phyloP scores from a whole-genome alignment of 2,113 vertebrate species.

The Atlantisia rogersi region DNA sequence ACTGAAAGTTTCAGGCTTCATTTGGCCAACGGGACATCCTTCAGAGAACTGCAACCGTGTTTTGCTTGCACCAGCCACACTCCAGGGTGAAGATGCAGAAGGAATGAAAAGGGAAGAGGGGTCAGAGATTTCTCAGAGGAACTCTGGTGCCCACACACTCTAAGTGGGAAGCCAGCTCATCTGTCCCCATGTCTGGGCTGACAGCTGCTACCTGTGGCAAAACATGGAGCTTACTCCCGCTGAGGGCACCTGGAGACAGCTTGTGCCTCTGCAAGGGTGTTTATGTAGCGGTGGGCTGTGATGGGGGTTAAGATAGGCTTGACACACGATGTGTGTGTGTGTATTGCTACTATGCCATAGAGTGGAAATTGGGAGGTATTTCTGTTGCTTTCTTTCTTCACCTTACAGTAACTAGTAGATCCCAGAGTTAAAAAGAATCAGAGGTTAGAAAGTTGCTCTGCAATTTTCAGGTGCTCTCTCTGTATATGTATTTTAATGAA shows the following conservation, averaged over 20 bases:
- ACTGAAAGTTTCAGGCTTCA: background rate
- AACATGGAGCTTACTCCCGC: accelerated
- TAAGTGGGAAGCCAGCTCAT: background rate
- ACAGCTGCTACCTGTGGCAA: background rate
- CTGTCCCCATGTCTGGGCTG: accelerated
- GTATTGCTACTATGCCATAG: background rate
- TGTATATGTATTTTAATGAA: background rate
- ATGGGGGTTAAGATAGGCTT: background rate
- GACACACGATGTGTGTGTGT: background rate
- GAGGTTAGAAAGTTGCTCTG: background rate
- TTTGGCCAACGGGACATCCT: background rate
- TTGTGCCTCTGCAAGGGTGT: background rate
- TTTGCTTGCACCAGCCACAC: background rate
- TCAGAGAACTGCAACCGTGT: background rate
- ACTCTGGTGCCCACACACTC: background rate
- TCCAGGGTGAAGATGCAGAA: background rate
- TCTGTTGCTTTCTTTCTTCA: background rate
- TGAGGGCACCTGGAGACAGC: accelerated
- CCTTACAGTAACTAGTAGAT: background rate
- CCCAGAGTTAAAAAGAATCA: background rate
- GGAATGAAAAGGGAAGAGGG: background rate
- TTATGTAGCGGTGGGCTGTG: background rate
- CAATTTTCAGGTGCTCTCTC: background rate
- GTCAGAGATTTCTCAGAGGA: background rate
- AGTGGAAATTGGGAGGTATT: background rate